These are phyloP conservation scores for Dryocosmus kuriphilus DNA, from an alignment of 2,888 invertebrate species.

Conservation along the genomic window DNA sequence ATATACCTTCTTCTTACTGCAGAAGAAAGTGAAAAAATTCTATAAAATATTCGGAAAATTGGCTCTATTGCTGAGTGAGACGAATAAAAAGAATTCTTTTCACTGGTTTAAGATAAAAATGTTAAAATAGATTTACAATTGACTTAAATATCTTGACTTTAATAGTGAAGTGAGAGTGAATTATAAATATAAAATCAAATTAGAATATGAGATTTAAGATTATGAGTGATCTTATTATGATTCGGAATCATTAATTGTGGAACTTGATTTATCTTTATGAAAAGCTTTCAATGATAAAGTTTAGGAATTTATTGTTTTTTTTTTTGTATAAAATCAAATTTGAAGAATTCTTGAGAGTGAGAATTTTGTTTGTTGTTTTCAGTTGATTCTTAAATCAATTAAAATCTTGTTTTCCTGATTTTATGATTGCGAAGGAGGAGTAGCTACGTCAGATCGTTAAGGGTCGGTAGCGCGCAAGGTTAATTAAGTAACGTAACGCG, in stretches of 20 bases:
- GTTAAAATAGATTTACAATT: too few relatives aligned
- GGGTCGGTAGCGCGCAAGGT: slow-evolving; percentile 46
- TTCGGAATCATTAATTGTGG: too few relatives aligned
- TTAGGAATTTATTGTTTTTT: background rate
- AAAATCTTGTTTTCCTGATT: background rate
- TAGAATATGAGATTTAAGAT: background rate
- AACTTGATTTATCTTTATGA: too few relatives aligned
- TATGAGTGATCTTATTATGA: too few relatives aligned
- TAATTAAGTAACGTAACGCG: slow-evolving; percentile 64
- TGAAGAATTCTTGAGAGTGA: background rate
- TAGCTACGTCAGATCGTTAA: slow-evolving; percentile 38
- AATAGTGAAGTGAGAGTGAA: background rate
- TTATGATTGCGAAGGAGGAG: slow-evolving; percentile 10
- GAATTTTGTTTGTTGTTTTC: background rate
- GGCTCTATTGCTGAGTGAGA: background rate
- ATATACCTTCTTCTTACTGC: background rate
- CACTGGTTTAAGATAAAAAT: too few relatives aligned
- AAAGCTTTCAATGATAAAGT: background rate
- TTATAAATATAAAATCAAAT: background rate
- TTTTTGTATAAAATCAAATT: background rate
- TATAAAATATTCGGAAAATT: background rate
- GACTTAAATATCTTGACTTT: too few relatives aligned
- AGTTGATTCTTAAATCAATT: background rate
- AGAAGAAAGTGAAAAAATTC: background rate
- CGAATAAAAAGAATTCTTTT: background rate